Evolutionary conservation across 2,888 invertebrate genomes (phyloP).

Genomic region (Cheilosia impressa): DNA sequence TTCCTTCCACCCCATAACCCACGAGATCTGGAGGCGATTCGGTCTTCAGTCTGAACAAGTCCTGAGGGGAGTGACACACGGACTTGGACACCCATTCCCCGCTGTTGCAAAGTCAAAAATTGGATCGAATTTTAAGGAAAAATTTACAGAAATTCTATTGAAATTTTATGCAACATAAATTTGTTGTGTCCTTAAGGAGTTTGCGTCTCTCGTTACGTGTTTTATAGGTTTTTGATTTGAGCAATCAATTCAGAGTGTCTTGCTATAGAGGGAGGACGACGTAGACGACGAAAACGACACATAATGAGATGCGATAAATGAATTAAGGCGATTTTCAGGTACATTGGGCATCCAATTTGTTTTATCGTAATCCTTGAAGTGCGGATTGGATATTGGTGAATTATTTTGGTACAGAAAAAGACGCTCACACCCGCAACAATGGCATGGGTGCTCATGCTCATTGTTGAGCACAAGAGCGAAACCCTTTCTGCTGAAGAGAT

Average conservation of each 20-base stretch:
- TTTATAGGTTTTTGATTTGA: constrained; percentile 74
- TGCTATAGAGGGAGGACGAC: constrained; percentile 30
- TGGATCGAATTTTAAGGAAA: constrained; percentile 70
- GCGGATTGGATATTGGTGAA: constrained; percentile 46
- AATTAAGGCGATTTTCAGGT: constrained; percentile 73
- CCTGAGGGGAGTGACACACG: constrained; percentile 31
- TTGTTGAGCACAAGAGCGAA: constrained; percentile 46
- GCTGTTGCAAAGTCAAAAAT: constrained; percentile 59
- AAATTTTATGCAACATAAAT: constrained; percentile 75
- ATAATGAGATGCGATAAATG: constrained; percentile 73
- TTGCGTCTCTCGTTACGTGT: constrained; percentile 50
- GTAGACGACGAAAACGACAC: constrained; percentile 3
- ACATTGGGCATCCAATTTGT: constrained; percentile 73
- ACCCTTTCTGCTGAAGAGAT: constrained; percentile 51
- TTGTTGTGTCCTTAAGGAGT: constrained; percentile 67
- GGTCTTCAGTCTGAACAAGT: constrained; percentile 2
- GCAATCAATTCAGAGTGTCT: constrained; percentile 70
- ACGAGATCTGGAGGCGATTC: constrained; percentile 60
- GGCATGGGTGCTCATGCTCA: constrained; percentile 10
- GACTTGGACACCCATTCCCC: neutral
- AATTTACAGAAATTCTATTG: constrained; percentile 66
- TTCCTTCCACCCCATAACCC: constrained; percentile 74
- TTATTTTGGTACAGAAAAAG: constrained; percentile 17
- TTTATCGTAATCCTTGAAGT: constrained; percentile 45
- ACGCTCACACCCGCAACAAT: neutral